phyloP scores from a whole-genome alignment of 2,888 invertebrate species.

The Caradrina kadenii region DNA sequence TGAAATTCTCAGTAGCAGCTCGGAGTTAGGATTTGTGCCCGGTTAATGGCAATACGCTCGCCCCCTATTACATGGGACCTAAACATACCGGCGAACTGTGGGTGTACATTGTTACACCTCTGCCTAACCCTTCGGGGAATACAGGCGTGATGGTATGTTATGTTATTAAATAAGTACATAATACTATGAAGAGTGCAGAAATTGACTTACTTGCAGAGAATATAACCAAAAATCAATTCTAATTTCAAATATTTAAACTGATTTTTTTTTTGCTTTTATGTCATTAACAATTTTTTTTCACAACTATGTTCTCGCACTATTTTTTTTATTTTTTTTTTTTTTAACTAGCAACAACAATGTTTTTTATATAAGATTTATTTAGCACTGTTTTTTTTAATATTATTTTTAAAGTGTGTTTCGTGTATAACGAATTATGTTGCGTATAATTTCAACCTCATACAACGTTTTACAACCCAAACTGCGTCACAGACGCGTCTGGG shows the following conservation, averaged over 20 bases:
- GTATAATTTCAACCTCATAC: constrained; percentile 51
- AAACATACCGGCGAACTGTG: too few relatives aligned
- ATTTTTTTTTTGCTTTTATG: neutral
- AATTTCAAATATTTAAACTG: constrained; percentile 13
- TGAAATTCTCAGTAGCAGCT: too few relatives aligned
- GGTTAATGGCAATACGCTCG: too few relatives aligned
- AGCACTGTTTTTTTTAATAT: neutral
- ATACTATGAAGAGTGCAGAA: constrained; percentile 25
- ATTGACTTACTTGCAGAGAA: constrained; percentile 40
- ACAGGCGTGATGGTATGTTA: too few relatives aligned
- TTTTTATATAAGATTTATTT: neutral
- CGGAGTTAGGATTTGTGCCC: too few relatives aligned
- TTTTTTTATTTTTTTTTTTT: neutral
- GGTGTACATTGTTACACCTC: too few relatives aligned
- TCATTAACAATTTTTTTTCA: neutral
- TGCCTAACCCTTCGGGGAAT: too few relatives aligned
- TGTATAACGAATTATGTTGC: constrained; percentile 36
- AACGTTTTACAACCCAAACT: constrained; percentile 37
- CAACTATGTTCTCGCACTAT: neutral
- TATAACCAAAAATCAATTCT: constrained; percentile 28
- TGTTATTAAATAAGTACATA: neutral
- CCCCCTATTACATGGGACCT: too few relatives aligned
- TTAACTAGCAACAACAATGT: neutral
- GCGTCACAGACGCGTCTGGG: neutral
- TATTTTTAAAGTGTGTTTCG: neutral